Evolutionary conservation across 2,113 vertebrate genomes (phyloP).

Genomic region (Vicugna pacos): DNA sequence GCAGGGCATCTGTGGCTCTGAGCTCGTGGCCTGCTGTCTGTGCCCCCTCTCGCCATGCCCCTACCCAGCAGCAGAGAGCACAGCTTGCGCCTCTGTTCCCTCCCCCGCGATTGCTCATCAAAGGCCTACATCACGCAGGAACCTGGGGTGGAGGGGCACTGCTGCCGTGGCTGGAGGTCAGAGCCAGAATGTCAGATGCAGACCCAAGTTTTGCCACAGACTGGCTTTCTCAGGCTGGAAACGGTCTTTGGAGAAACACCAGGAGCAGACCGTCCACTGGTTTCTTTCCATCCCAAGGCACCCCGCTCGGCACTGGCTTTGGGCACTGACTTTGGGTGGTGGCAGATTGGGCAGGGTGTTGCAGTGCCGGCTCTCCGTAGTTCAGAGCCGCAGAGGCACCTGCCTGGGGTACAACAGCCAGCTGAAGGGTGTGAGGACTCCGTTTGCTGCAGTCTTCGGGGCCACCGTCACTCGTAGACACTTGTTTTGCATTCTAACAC

Average conservation of each 20-base stretch:
- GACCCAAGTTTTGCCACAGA: background rate
- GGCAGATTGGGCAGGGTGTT: background rate
- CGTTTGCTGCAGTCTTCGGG: fast-evolving
- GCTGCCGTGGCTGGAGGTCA: no score
- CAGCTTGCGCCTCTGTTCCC: background rate
- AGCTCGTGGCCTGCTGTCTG: no score
- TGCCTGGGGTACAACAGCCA: no score
- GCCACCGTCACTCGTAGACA: background rate
- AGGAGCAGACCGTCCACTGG: background rate
- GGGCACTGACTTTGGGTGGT: background rate
- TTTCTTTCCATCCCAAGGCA: background rate
- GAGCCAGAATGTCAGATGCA: background rate
- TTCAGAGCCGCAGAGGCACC: no score
- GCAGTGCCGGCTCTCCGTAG: no score
- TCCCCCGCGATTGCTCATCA: background rate
- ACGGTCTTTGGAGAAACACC: background rate
- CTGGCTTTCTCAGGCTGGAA: background rate
- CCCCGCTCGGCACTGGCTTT: background rate
- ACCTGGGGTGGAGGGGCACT: no score
- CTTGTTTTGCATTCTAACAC: background rate
- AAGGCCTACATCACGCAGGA: background rate
- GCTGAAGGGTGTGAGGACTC: background rate
- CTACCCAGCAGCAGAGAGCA: no score
- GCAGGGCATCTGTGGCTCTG: no score
- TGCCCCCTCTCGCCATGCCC: no score